Evolutionary conservation across 2,797 vertebrate genomes (phyloP).

Genomic region (Eidolon dupreanum): DNA sequence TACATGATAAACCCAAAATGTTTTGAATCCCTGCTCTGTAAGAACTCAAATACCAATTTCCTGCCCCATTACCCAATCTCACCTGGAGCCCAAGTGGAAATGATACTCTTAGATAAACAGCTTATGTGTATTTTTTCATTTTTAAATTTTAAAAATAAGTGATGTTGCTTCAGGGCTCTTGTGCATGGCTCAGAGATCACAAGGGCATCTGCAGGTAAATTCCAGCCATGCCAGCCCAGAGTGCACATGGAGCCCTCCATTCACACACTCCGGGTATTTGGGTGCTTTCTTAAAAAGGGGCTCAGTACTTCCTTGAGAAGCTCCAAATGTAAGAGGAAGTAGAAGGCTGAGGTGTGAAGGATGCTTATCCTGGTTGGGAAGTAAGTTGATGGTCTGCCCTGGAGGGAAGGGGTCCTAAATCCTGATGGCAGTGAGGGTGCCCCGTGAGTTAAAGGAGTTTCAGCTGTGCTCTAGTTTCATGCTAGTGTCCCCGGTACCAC

Average conservation of each 20-base stretch:
- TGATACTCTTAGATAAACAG: not conserved
- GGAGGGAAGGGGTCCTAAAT: not conserved
- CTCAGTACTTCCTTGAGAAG: not conserved
- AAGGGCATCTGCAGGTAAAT: not conserved
- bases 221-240: not conserved
- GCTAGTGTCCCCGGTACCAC: not conserved
- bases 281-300: not conserved
- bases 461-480: rapidly evolving
- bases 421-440: not conserved
- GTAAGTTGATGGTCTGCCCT: not conserved
- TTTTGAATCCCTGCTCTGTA: not conserved
- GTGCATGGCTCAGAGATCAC: not conserved
- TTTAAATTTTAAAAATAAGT: not conserved
- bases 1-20: not conserved
- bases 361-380: not conserved
- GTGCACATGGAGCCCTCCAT: no score
- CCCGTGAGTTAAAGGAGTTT: not conserved
- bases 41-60: not conserved
- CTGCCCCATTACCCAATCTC: not conserved
- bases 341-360: not conserved
- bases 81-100: not conserved
- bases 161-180: not conserved
- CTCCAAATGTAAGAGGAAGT: not conserved
- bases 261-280: not conserved
- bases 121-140: not conserved